phyloP scores from a whole-genome alignment of 2,888 invertebrate genomes.

The Apotomis betuletana region DNA sequence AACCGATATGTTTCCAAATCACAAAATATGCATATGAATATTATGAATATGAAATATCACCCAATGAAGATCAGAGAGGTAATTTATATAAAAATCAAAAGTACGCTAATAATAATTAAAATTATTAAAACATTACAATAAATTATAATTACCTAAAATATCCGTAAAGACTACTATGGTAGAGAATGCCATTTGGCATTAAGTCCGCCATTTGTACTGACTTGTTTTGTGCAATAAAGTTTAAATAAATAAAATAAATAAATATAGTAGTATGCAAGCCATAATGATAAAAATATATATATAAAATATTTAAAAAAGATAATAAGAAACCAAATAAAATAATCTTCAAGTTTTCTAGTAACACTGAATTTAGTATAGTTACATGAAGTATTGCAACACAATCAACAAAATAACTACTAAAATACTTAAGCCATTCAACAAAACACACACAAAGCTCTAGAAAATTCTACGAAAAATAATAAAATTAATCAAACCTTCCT shows the following conservation, averaged over 20 bases:
- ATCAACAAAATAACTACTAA: not conserved
- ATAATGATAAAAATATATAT: slow-evolving; percentile 14
- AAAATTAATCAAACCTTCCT: slow-evolving; percentile 78
- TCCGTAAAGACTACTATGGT: slow-evolving; percentile 54
- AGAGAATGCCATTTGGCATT: too few species aligned
- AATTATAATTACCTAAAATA: slow-evolving; percentile 38
- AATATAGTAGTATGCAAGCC: slow-evolving; percentile 46
- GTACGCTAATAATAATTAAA: not conserved
- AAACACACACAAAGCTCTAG: slow-evolving; percentile 50
- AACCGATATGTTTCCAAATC: not conserved
- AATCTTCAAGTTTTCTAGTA: not conserved
- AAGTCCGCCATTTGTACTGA: too few species aligned
- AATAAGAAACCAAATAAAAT: not conserved
- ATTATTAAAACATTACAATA: slow-evolving; percentile 51
- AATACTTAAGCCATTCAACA: slow-evolving; percentile 49
- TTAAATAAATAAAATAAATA: too few species aligned
- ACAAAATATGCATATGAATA: not conserved
- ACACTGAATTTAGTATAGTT: not conserved
- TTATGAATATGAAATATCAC: not conserved
- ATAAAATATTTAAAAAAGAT: not conserved
- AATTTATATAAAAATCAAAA: not conserved
- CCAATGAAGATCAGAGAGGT: slow-evolving; percentile 21
- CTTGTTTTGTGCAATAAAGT: too few species aligned
- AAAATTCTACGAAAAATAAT: slow-evolving; percentile 51
- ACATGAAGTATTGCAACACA: slow-evolving; percentile 35